Conservation (phyloP, 2,888 invertebrate species). For the Hydriomena furcata region DNA sequence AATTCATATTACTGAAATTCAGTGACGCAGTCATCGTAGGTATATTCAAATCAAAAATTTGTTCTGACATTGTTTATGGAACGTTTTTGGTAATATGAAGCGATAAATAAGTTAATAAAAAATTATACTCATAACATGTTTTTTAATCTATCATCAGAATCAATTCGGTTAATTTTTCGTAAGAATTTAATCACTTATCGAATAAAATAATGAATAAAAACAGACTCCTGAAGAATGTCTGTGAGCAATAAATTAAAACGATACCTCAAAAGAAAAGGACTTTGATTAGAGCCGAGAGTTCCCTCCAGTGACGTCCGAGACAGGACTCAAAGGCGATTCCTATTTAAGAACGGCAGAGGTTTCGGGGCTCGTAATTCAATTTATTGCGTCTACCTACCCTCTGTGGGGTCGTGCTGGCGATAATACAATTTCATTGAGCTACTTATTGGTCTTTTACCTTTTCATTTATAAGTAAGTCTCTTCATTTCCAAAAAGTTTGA, state of each 20-base stretch:
- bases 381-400: conserved; percentile 62
- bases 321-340: conserved; percentile 60
- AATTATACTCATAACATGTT: too few relatives aligned
- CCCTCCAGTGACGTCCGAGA: conserved; percentile 17
- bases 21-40: too few relatives aligned
- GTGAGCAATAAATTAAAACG: conserved; percentile 28
- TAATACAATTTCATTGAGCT: conserved; percentile 78
- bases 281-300: conserved; percentile 47
- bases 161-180: background rate
- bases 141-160: too few relatives aligned
- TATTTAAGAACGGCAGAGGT: conserved; percentile 59
- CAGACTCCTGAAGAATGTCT: conserved; percentile 12
- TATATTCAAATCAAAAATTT: too few relatives aligned
- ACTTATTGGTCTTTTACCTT: conserved; percentile 77
- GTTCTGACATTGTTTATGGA: too few relatives aligned
- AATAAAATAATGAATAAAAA: conserved; percentile 1
- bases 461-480: conserved; percentile 53
- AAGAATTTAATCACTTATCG: conserved; percentile 9
- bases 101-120: too few relatives aligned
- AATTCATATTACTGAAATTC: too few relatives aligned
- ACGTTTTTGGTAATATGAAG: too few relatives aligned
- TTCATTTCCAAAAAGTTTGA: conserved; percentile 36
- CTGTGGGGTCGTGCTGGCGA: conserved; percentile 57
- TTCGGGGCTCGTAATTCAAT: conserved; percentile 71
- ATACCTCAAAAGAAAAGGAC: conserved; percentile 46